Evolutionary conservation across 2,113 vertebrate species (phyloP), one percentile per base, ranked within the genome.

Genomic region (Climacteris rufus): DNA sequence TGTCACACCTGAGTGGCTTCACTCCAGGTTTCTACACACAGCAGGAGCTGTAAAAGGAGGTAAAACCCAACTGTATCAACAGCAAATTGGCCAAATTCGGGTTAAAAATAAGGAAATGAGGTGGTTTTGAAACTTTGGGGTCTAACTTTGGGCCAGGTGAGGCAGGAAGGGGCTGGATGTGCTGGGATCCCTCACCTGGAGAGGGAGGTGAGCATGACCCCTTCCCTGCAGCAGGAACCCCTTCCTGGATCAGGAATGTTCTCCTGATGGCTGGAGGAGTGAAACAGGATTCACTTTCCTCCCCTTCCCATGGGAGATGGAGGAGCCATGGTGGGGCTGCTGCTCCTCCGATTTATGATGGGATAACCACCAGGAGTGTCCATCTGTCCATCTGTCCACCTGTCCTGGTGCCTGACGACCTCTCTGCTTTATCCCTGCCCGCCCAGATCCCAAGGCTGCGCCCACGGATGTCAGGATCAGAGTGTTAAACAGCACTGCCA

Each of bases 391-490:
- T 17, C 76, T 40, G 21, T 45, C 90, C 16, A 5, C 47, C n/a
- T 31, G 22, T 11, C 5, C 31, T 4, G 25, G 39, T n/a, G 10
- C 85, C 69, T 89, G n/a, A 93, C 0, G 0, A 13, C 17, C 21
- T 0, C 81, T 97, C 66, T 82, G 37, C 88, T 97, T 86, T 96
- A 18, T 96, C 95, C 93, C 65, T 28, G 28, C 79, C n/a, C 3
- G 1, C 92, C 69, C 97, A 99, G 99, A 98, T 97, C 99, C 99
- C 87, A 98, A 98, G 4, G 98, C 98, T 18, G 97, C 99, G 0
- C 99, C 99, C 40, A 98, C 98, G 4, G 98, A 99, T 27, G 96
- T 99, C 97, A 98, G 97, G 89, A 98, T 99, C 66, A 98, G 98
- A 49, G 97, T 99, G 68, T 82, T 98, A 56, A 98, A 99, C 98